Evolutionary conservation across 2,113 vertebrate species (phyloP), one percentile per base, ranked within the genome.

Genomic region (Galbula dea): DNA sequence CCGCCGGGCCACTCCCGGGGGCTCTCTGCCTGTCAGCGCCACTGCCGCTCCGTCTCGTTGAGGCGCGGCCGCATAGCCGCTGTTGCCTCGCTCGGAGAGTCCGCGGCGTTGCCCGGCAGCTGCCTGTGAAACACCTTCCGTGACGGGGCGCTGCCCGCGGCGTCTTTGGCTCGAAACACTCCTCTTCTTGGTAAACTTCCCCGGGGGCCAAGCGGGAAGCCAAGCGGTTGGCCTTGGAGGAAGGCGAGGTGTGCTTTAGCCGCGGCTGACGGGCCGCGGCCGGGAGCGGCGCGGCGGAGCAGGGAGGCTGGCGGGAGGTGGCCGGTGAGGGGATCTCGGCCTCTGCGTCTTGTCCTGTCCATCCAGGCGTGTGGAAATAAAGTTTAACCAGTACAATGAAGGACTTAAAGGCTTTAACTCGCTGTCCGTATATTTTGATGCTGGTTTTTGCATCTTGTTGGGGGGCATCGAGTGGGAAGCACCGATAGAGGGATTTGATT

Each of bases 351-450:
- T n/a, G 2, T 36, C 48, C 62, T 15, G 78, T 54, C n/a, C 17
- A 11, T 2, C 11, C 76, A 2, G 41, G 19, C 23, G 22, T 1
- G 0, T 0, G 76, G 86, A 43, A 66, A 45, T 43, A 22, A 54
- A 90, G 55, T 90, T 74, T 5, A 6, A 3, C 3, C 11, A 22
- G 37, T 26, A 3, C 22, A 36, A 54, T 1, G 3, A 19, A 20
- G 75, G 45, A 4, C 29, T 52, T 8, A 2, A 6, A 15, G 54
- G 39, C 9, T 36, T 3, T 19, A 14, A 3, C 23, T 51, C 27
- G 20, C 32, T 11, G 11, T 10, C 36, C 18, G 21, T n/a, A 6
- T 20, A 0, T 12, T 1, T 62, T 37, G 22, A 12, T 22, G 2
- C n/a, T 68, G 2, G 20, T 43, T 72, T 55, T n/a, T 21, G 19